Evolutionary conservation across 2,888 invertebrate species (phyloP).

Genomic region (Glomeris marginata): DNA sequence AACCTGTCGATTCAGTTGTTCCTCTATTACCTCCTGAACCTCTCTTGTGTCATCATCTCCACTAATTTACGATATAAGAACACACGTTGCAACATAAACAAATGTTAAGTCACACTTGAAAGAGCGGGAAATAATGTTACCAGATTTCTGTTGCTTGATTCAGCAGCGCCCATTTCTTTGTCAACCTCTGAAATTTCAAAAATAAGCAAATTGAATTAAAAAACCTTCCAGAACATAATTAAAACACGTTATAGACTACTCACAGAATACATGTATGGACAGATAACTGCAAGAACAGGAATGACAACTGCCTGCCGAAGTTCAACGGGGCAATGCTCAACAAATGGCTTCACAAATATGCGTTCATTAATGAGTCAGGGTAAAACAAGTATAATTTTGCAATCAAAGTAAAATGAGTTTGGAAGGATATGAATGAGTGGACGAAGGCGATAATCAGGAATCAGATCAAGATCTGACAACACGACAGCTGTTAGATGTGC

Average conservation of each 20-base stretch:
- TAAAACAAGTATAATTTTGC: background rate
- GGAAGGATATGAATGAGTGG: constrained; percentile 46
- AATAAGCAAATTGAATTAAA: background rate
- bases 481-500: constrained; percentile 55
- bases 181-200: constrained; percentile 22
- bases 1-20: constrained; percentile 53
- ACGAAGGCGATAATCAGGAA: constrained; percentile 74
- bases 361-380: constrained; percentile 29
- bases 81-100: background rate
- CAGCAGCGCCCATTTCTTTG: constrained; percentile 26
- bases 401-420: background rate
- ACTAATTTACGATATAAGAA: background rate
- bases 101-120: background rate
- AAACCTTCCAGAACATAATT: constrained; percentile 7
- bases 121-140: constrained; percentile 18
- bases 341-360: constrained; percentile 69
- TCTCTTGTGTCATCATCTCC: constrained; percentile 11
- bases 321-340: constrained; percentile 69
- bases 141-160: constrained; percentile 22
- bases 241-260: constrained; percentile 7
- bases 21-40: constrained; percentile 14
- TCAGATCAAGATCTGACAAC: constrained; percentile 48
- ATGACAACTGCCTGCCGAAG: constrained; percentile 59
- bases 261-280: constrained; percentile 45
- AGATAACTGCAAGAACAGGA: constrained; percentile 59